These are phyloP conservation scores for Drosophila virilis DNA, from an alignment of 1,140 invertebrate genomes.

Conservation along the genomic window DNA sequence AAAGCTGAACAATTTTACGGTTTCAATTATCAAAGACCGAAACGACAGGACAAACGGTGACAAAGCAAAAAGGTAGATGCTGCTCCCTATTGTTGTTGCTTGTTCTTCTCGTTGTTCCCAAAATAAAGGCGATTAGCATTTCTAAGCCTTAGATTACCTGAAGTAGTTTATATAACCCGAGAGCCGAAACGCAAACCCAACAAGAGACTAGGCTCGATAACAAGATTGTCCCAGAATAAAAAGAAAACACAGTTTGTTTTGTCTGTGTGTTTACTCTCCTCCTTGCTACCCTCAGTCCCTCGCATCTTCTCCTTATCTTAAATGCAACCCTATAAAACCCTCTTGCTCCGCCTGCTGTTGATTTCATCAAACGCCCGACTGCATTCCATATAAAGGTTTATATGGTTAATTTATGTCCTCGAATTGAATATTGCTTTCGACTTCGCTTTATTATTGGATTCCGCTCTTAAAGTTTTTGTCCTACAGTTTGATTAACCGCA, in stretches of 20 bases:
- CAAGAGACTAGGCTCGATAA: slow-evolving; percentile 57
- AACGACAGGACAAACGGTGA: slow-evolving; percentile 59
- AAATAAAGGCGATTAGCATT: slow-evolving; percentile 82
- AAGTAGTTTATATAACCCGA: slow-evolving; percentile 76
- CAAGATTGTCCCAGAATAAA: slow-evolving; percentile 56
- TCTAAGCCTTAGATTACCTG: slow-evolving; percentile 82
- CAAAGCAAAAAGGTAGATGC: slow-evolving; percentile 73
- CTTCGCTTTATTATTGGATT: slow-evolving; percentile 37
- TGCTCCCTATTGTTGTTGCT: slow-evolving; percentile 21
- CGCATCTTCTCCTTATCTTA: slow-evolving; percentile 6
- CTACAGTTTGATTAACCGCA: slow-evolving; percentile 59
- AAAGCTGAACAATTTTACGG: slow-evolving; percentile 73
- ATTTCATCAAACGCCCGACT: slow-evolving; percentile 69
- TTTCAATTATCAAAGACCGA: slow-evolving; percentile 78
- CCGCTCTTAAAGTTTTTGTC: not conserved
- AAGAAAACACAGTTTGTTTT: slow-evolving; percentile 38
- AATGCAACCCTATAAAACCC: slow-evolving; percentile 43
- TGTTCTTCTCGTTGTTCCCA: slow-evolving; percentile 29
- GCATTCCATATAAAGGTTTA: slow-evolving; percentile 44
- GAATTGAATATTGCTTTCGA: slow-evolving; percentile 28
- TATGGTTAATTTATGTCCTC: slow-evolving; percentile 68
- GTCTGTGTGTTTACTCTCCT: slow-evolving; percentile 54
- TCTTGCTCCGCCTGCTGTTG: not conserved
- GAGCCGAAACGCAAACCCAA: slow-evolving; percentile 3
- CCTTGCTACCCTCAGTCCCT: not conserved